Conservation (phyloP, 2,888 invertebrate species). For the Caenorhabditis becei region DNA sequence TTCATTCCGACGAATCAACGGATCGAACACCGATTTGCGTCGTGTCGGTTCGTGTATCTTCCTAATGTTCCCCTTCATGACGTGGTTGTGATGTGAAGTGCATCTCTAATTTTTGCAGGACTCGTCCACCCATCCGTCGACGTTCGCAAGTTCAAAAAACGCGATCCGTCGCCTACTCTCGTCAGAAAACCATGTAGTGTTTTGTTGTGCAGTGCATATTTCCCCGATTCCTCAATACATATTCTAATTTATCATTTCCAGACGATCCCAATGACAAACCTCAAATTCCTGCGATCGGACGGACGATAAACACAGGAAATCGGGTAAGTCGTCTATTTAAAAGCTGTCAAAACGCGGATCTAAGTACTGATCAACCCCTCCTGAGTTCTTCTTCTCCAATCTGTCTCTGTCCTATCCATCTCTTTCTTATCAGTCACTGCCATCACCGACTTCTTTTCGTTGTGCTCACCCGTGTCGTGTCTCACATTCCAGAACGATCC, state of each 20-base stretch:
- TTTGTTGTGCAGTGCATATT: constrained; percentile 22
- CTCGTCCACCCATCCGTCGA: constrained; percentile 68
- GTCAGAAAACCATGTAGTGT: constrained; percentile 76
- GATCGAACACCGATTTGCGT: constrained; percentile 60
- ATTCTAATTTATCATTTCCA: constrained; percentile 45
- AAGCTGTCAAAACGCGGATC: constrained; percentile 5
- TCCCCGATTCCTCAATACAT: neutral
- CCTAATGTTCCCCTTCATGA: neutral
- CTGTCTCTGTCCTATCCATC: constrained; percentile 27
- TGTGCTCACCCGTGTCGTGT: constrained; percentile 20
- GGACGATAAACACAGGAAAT: constrained; percentile 38
- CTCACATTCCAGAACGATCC: constrained; percentile 53
- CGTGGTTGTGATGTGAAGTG: constrained; percentile 6
- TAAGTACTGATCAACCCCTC: constrained; percentile 20
- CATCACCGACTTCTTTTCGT: neutral
- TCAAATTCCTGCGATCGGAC: constrained; percentile 68
- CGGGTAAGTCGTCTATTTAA: constrained; percentile 18
- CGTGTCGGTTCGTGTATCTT: constrained; percentile 57
- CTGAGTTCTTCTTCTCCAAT: constrained; percentile 26
- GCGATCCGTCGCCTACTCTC: constrained; percentile 76
- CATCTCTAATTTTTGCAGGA: constrained; percentile 63
- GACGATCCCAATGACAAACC: constrained; percentile 69
- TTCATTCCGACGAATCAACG: constrained; percentile 39
- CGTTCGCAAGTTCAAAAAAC: constrained; percentile 72
- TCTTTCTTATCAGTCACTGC: constrained; percentile 9